Base-by-base conservation (phyloP, 2,113 vertebrate genomes). In the Sinocyclocheilus rhinocerous region DNA sequence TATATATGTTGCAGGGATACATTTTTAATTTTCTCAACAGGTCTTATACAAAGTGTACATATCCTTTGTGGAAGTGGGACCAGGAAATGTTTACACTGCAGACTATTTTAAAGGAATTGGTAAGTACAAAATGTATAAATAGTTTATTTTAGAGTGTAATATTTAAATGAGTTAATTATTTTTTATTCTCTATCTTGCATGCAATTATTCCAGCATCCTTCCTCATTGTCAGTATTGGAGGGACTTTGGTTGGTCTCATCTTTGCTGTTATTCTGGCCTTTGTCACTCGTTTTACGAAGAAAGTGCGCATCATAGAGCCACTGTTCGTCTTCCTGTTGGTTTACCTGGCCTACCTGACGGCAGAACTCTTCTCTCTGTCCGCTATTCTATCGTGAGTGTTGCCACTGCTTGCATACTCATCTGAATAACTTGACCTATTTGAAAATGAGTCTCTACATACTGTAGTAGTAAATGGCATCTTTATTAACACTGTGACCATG, bases 11-110 rank as follows among this genome's bases (percentile, higher is more conserved):
- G 42, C 42, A 50, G n/a, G 33, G n/a, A 26, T 52, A 26, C 0
- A 52, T 48, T 52, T 22, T 13, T 59, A 22, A 59, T 79, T 36
- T 4, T 83, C 26, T 83, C 65, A 72, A 83, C 67, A 96, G 98
- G 98, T 99, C 85, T 88, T 99, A 48, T 99, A 99, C 92, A 99
- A 99, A 88, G 97, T 99, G 87, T 99, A 97, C 91, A 99, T 98
- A 86, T 98, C 97, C 76, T 99, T 99, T 83, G 97, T 98, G 93
- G 97, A 96, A 85, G 97, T 98, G 76, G 98, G 98, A 73, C 92
- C 95, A 7, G 94, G 90, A 1, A 97, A 97, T 5, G 96, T 99
- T 78, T 94, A 90, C 15, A 96, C 95, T 6, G 95, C 85, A 2
- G 98, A 99, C 92, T 99, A 98, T 82, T 86, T 99, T 90, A 99